A percentile compares a stretch with the other conserved stretches of the same genome.
Conservation (phyloP, 2,113 vertebrate genomes). For the Trogon surrucura region DNA sequence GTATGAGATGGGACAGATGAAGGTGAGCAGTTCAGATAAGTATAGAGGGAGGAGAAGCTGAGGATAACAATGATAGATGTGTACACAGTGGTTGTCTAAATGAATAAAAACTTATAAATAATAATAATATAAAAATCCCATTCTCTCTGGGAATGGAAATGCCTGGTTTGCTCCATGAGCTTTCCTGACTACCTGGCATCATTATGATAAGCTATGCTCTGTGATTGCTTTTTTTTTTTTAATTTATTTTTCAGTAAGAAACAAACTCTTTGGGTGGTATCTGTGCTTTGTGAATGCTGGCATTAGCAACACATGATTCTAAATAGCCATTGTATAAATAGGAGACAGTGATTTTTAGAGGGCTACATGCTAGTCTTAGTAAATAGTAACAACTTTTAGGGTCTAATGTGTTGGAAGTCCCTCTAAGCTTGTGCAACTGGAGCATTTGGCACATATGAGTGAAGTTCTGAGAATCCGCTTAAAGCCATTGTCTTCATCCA, state of each 20-base stretch:
- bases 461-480: background rate
- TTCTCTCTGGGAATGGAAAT: background rate
- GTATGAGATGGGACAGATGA: background rate
- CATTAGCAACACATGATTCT: background rate
- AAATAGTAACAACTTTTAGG: background rate
- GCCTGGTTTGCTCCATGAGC: background rate
- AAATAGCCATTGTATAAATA: background rate
- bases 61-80: background rate
- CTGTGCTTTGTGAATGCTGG: background rate
- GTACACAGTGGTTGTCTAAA: background rate
- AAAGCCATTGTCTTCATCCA: background rate
- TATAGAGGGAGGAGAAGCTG: background rate
- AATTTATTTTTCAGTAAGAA: background rate
- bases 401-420: background rate
- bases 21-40: background rate
- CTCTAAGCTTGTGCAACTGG: background rate
- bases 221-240: background rate
- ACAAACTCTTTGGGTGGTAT: background rate
- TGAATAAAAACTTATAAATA: background rate
- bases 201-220: background rate
- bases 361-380: background rate
- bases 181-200: background rate
- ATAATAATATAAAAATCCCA: background rate
- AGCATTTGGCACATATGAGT: background rate
- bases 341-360: background rate